Conservation (phyloP, 2,797 vertebrate genomes). For the Chelonia mydas region DNA sequence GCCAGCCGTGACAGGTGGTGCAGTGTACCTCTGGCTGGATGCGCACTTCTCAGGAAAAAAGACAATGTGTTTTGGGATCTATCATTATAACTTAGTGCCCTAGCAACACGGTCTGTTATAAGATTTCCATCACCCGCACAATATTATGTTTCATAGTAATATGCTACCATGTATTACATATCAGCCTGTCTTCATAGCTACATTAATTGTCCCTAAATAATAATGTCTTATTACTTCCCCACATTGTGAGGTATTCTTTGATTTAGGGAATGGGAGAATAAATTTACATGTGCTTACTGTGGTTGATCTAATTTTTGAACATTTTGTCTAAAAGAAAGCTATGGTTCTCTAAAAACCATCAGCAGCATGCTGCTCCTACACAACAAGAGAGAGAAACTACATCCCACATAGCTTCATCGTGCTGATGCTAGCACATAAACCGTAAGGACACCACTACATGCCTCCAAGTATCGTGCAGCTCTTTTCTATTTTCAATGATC, state of each 20-base stretch:
- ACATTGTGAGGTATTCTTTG: slow-evolving; percentile 32
- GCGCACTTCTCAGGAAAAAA: background rate
- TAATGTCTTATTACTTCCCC: background rate
- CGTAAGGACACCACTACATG: accelerated
- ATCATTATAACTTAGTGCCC: accelerated
- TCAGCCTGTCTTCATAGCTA: background rate
- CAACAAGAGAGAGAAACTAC: background rate
- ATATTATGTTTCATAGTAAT: slow-evolving; percentile 39
- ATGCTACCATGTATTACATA: slow-evolving; percentile 12
- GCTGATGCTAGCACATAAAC: background rate
- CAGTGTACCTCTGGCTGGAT: background rate
- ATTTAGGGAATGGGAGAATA: slow-evolving; percentile 5
- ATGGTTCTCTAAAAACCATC: background rate
- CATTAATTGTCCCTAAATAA: slow-evolving; percentile 26
- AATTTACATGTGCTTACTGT: slow-evolving; percentile 34
- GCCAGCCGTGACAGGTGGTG: background rate
- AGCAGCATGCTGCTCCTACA: background rate
- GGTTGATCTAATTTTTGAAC: background rate
- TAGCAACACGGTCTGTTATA: slow-evolving; percentile 9
- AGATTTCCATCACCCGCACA: slow-evolving; percentile 9
- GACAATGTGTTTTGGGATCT: background rate
- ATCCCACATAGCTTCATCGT: background rate
- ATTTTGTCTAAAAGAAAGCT: background rate
- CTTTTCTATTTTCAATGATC: background rate
- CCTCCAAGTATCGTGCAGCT: accelerated